Percentiles rank a stretch among this genome's conserved stretches.
phyloP scores from a whole-genome alignment of 2,797 vertebrate genomes.

The Miichthys miiuy region DNA sequence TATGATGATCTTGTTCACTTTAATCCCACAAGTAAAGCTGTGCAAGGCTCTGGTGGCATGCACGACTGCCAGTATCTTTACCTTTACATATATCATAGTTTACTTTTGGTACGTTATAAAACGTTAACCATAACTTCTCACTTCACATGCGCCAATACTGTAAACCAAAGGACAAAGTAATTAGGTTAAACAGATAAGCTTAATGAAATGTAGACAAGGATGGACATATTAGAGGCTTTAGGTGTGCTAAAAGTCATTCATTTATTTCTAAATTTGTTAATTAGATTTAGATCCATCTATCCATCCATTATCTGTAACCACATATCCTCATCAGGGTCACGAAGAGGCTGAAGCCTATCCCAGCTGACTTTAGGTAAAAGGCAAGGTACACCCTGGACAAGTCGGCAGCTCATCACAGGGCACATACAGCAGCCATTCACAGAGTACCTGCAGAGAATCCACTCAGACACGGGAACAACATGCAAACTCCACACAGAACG shows the following conservation, averaged over 20 bases:
- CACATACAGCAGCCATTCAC: too few relatives aligned
- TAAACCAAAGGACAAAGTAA: background rate
- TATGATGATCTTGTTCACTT: conserved; percentile 13
- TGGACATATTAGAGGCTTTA: background rate
- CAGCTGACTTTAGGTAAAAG: too few relatives aligned
- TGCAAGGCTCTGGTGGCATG: background rate
- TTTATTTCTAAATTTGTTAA: background rate
- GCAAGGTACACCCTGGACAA: too few relatives aligned
- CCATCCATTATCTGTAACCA: too few relatives aligned
- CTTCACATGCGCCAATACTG: background rate
- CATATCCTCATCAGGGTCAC: too few relatives aligned
- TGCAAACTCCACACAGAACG: too few relatives aligned
- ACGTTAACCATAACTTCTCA: background rate
- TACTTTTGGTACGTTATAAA: too few relatives aligned
- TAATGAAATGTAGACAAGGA: background rate
- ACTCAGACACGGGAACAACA: too few relatives aligned
- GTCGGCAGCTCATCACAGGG: too few relatives aligned
- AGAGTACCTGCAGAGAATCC: too few relatives aligned
- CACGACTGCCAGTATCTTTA: background rate
- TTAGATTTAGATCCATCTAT: too few relatives aligned
- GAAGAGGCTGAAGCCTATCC: too few relatives aligned
- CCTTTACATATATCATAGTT: background rate
- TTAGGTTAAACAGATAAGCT: background rate
- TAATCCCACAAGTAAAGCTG: conserved; percentile 29
- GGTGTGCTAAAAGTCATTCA: background rate